Conservation (phyloP, 2,113 vertebrate species). For the Spea bombifrons region DNA sequence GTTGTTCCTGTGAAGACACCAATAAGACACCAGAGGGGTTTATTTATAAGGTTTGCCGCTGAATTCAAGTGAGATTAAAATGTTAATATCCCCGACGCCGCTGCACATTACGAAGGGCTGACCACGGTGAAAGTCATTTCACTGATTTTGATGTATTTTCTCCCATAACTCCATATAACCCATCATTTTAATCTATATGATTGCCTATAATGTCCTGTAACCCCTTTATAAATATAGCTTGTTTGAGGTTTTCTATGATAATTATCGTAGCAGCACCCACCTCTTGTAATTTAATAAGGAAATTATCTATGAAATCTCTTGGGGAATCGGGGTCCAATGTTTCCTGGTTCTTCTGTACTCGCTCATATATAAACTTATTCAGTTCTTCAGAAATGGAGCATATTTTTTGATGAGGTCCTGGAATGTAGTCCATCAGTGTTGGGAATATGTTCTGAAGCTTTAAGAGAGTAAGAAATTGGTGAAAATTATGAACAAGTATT, state of each 20-base stretch:
- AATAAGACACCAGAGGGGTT: neutral
- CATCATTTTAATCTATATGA: too few species aligned
- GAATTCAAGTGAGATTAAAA: too few species aligned
- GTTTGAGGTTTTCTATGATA: too few species aligned
- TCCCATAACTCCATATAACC: too few species aligned
- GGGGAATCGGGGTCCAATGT: conserved; percentile 56
- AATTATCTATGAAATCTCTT: conserved; percentile 59
- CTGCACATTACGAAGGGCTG: too few species aligned
- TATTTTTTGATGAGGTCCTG: conserved; percentile 15
- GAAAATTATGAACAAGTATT: too few species aligned
- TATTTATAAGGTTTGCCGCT: too few species aligned
- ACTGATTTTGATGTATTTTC: too few species aligned
- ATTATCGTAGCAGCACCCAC: conserved; percentile 42
- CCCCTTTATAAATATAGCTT: too few species aligned
- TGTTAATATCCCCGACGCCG: too few species aligned
- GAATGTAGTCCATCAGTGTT: conserved; percentile 17
- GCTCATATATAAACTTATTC: conserved; percentile 39
- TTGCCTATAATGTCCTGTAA: too few species aligned
- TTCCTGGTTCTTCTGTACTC: conserved; percentile 50
- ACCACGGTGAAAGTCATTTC: too few species aligned
- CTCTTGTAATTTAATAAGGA: conserved; percentile 60
- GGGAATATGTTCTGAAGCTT: conserved; percentile 1
- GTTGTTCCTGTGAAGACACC: neutral
- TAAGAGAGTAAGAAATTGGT: neutral
- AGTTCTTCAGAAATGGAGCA: neutral